These are phyloP conservation scores for Rhopalosiphum nymphaeae DNA, from an alignment of 2,888 invertebrate genomes.

Conservation along the genomic window DNA sequence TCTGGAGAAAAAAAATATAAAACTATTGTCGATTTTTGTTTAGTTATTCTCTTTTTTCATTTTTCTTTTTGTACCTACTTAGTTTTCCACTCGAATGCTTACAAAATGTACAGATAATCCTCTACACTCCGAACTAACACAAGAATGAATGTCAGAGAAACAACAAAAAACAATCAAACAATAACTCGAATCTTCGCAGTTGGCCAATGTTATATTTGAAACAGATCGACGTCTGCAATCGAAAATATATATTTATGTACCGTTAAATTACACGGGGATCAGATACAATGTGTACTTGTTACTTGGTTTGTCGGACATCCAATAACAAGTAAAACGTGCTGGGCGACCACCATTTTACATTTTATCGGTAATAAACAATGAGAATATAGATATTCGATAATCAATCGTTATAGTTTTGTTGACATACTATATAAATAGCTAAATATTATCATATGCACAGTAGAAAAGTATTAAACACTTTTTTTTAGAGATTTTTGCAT, in stretches of 20 bases:
- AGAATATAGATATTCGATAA: not conserved
- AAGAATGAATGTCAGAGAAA: not conserved
- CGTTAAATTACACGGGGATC: not conserved
- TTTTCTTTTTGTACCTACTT: not conserved
- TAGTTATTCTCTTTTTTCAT: not conserved
- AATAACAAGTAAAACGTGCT: not conserved
- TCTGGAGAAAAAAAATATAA: not conserved
- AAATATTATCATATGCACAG: not conserved
- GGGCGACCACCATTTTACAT: not conserved
- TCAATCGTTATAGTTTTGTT: not conserved
- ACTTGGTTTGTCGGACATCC: not conserved
- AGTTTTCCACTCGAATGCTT: not conserved
- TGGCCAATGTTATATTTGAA: not conserved
- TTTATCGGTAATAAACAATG: not conserved
- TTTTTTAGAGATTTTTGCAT: too few relatives aligned
- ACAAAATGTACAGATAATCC: not conserved
- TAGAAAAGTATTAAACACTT: not conserved
- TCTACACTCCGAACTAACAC: not conserved
- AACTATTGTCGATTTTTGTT: not conserved
- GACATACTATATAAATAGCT: not conserved
- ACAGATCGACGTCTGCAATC: not conserved
- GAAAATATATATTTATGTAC: not conserved
- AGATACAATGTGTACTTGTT: not conserved
- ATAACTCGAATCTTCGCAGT: not conserved
- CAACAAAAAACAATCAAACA: not conserved